Evolutionary conservation across 2,797 vertebrate genomes (phyloP).

Genomic region (Arremon aurantiirostris): DNA sequence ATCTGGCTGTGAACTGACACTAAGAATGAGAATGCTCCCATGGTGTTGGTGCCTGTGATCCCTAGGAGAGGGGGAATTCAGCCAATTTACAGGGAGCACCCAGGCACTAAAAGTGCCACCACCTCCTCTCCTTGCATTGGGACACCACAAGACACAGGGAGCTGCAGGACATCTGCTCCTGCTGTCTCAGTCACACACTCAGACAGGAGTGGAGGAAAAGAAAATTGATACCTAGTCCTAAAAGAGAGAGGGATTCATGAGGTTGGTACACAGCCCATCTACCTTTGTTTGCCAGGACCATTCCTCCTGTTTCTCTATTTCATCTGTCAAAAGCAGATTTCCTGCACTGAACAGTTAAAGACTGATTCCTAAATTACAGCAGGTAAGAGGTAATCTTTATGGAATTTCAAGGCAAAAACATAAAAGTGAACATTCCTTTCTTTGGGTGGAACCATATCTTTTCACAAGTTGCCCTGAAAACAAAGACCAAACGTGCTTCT

Average conservation of each 20-base stretch:
- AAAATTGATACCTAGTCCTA: not conserved
- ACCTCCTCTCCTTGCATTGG: not conserved
- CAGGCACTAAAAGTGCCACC: not conserved
- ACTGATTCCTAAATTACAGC: not conserved
- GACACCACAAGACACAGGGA: not conserved
- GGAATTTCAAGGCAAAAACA: not conserved
- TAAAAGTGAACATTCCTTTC: not conserved
- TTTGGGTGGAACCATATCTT: not conserved
- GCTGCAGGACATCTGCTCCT: not conserved
- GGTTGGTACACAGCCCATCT: not conserved
- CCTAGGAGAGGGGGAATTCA: not conserved
- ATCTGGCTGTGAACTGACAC: not conserved
- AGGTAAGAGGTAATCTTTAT: not conserved
- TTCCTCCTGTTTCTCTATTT: not conserved
- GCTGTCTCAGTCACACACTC: not conserved
- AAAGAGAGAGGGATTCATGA: not conserved
- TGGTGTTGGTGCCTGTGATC: not conserved
- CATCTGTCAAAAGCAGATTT: not conserved
- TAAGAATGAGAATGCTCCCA: accelerated
- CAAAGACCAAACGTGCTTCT: not conserved
- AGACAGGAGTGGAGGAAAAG: too few species aligned
- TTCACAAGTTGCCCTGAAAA: not conserved
- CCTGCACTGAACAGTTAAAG: not conserved
- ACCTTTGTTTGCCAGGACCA: not conserved
- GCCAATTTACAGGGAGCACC: not conserved